A percentile compares a stretch with the other conserved stretches of the same genome.
Conservation (phyloP, 2,113 vertebrate species). For the Myotis davidii region DNA sequence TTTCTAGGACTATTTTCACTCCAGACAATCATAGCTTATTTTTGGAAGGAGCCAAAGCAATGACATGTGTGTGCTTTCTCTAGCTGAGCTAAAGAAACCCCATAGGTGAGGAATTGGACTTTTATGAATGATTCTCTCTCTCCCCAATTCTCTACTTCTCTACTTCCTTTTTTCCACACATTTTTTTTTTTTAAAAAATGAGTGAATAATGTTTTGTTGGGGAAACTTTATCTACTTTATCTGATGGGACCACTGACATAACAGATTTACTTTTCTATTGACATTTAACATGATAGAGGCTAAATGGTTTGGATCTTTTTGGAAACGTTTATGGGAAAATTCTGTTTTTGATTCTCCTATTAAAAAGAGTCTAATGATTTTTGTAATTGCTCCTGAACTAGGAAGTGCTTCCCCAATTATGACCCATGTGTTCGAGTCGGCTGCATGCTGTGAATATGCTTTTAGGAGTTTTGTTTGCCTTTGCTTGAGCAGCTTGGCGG, state of each 20-base stretch:
- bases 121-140: background rate
- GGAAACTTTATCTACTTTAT: background rate
- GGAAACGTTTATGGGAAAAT: constrained; percentile 74
- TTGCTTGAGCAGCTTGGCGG: constrained; percentile 87
- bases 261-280: constrained; percentile 68
- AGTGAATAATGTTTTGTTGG: constrained; percentile 45
- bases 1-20: constrained; percentile 28
- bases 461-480: constrained; percentile 87
- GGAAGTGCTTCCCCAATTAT: constrained; percentile 81
- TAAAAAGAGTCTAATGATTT: constrained; percentile 84
- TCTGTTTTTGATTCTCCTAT: constrained; percentile 60
- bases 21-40: background rate
- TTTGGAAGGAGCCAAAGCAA: background rate
- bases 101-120: background rate
- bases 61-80: background rate
- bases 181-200: constrained; percentile 20
- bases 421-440: constrained; percentile 78
- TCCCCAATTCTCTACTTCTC: background rate
- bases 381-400: constrained; percentile 82
- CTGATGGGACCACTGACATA: constrained; percentile 41
- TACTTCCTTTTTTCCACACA: background rate
- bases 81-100: background rate
- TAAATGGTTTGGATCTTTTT: constrained; percentile 54
- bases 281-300: constrained; percentile 25
- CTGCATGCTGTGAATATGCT: constrained; percentile 87